phyloP scores from a whole-genome alignment of 2,113 vertebrate genomes.

The Xiphophorus maculatus region DNA sequence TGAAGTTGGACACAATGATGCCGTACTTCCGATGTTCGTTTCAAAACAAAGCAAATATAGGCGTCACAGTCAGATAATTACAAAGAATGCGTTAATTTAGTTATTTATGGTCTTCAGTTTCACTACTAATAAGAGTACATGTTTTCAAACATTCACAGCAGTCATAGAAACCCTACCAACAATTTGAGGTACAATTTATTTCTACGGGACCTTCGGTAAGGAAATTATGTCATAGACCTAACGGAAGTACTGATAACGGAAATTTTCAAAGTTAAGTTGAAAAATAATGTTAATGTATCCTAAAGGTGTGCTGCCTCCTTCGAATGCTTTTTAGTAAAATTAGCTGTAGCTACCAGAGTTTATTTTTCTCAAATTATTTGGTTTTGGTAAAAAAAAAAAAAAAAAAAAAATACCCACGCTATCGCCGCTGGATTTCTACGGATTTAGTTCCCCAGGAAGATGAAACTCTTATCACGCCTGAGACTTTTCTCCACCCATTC shows the following conservation, averaged over 20 bases:
- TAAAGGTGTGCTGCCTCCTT: neutral
- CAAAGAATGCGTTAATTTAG: neutral
- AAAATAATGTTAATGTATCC: neutral
- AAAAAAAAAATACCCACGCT: too few relatives aligned
- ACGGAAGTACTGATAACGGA: neutral
- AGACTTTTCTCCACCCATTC: too few relatives aligned
- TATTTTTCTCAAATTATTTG: neutral
- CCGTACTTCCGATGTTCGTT: neutral
- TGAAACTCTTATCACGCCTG: too few relatives aligned
- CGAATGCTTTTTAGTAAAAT: neutral
- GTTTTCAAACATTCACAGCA: neutral
- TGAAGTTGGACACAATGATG: accelerated
- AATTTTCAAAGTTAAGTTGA: neutral
- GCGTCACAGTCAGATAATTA: neutral
- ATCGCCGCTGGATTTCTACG: too few relatives aligned
- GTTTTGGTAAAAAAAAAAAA: too few relatives aligned
- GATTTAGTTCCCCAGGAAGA: too few relatives aligned
- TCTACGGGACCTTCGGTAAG: neutral
- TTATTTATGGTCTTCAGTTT: neutral
- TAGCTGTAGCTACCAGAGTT: neutral
- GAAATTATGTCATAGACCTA: neutral
- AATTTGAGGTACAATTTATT: neutral
- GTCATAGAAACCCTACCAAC: neutral
- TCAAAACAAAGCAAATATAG: constrained; percentile 53
- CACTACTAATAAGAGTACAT: neutral